phyloP scores from a whole-genome alignment of 2,113 vertebrate genomes.

The Rattus norvegicus region DNA sequence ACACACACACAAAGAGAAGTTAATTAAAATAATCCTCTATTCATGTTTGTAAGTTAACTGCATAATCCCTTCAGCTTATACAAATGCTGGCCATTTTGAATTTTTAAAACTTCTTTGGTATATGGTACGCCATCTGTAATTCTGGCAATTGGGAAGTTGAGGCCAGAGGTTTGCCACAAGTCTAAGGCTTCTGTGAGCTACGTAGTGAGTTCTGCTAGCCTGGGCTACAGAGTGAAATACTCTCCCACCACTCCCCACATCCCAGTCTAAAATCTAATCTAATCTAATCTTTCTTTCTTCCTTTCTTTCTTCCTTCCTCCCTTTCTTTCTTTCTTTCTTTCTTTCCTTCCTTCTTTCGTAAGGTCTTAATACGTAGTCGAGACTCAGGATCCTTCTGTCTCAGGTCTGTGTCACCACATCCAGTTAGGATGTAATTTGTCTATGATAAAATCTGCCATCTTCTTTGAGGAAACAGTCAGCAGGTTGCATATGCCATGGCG shows the following conservation, averaged over 20 bases:
- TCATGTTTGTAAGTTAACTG: not conserved
- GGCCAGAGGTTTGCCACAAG: not conserved
- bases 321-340: not conserved
- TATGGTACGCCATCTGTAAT: not conserved
- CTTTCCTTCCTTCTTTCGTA: not conserved
- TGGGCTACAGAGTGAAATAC: not conserved
- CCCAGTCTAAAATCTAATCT: not conserved
- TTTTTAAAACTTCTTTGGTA: not conserved
- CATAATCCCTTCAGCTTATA: not conserved
- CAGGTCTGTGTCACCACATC: not conserved
- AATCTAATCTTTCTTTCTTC: no score
- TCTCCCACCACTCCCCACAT: not conserved
- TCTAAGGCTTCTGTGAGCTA: not conserved
- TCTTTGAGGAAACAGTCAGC: not conserved
- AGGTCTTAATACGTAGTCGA: not conserved
- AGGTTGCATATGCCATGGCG: not conserved
- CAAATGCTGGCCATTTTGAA: not conserved
- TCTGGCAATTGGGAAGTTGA: not conserved
- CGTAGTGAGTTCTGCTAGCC: not conserved
- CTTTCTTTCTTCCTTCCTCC: no score
- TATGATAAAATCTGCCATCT: not conserved
- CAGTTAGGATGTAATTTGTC: not conserved
- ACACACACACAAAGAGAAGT: not conserved
- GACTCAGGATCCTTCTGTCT: not conserved
- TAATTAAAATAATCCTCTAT: not conserved